phyloP scores from a whole-genome alignment of 2,888 invertebrate genomes.

The Macrophya alboannulata region DNA sequence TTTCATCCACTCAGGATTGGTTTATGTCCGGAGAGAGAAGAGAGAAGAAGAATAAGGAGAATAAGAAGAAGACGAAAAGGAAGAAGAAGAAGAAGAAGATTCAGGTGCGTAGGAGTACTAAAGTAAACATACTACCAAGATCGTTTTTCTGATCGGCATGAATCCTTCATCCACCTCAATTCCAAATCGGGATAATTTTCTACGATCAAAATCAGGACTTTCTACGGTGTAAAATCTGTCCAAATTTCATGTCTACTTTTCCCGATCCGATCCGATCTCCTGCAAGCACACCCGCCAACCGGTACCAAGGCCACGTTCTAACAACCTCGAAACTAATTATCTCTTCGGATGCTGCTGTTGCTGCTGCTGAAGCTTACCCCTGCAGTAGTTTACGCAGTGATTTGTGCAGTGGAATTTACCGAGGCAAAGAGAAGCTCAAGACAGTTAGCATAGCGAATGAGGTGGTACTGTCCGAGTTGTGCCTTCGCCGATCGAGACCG shows the following conservation, averaged over 20 bases:
- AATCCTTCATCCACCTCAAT: not conserved
- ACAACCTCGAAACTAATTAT: constrained; percentile 36
- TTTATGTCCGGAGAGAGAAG: constrained; percentile 74
- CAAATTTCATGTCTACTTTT: not conserved
- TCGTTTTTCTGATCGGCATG: not conserved
- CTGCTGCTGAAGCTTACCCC: not conserved
- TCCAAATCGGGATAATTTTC: not conserved
- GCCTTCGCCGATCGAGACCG: not conserved
- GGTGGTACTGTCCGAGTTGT: not conserved
- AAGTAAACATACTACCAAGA: not conserved
- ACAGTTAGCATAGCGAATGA: not conserved
- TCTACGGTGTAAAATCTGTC: too few species aligned
- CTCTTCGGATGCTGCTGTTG: not conserved
- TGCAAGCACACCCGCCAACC: not conserved
- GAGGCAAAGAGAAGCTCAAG: not conserved
- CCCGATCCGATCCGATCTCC: not conserved
- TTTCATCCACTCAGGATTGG: constrained; percentile 75
- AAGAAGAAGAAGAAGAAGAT: not conserved
- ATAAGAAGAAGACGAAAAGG: not conserved
- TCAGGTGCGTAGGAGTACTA: not conserved
- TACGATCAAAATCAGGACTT: not conserved
- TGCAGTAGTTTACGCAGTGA: constrained; percentile 10
- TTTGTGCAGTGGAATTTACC: not conserved
- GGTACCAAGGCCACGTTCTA: constrained; percentile 14
- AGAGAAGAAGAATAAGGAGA: not conserved